Conservation (phyloP, 2,113 vertebrate species). For the Diphyllodes magnificus region DNA sequence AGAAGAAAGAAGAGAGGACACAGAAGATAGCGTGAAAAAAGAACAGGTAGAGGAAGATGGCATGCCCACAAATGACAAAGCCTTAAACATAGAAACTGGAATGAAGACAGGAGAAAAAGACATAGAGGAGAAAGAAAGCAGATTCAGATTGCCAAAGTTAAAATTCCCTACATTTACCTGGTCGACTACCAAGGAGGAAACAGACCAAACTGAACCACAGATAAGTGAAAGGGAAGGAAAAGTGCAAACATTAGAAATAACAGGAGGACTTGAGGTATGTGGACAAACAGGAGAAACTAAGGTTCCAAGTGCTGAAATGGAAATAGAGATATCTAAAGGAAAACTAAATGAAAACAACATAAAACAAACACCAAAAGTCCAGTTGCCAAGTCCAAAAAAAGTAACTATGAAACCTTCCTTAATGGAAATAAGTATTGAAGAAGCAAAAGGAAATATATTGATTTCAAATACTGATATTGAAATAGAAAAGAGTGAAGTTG, state of each 20-base stretch:
- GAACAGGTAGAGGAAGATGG: rapidly evolving
- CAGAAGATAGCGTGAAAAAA: rapidly evolving
- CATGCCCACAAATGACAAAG: rapidly evolving
- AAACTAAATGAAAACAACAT: rapidly evolving
- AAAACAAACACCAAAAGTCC: rapidly evolving
- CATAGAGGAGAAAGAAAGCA: rapidly evolving
- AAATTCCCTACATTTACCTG: neutral
- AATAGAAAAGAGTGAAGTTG: rapidly evolving
- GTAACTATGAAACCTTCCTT: rapidly evolving
- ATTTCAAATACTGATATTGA: rapidly evolving
- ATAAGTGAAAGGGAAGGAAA: rapidly evolving
- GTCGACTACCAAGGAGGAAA: neutral
- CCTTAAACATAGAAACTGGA: rapidly evolving
- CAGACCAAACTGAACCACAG: rapidly evolving
- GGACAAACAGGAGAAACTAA: rapidly evolving
- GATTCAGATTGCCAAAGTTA: neutral
- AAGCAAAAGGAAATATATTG: rapidly evolving
- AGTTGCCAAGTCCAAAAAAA: rapidly evolving
- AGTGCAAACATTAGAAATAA: rapidly evolving
- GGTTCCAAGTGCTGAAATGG: rapidly evolving
- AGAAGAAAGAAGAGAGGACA: rapidly evolving
- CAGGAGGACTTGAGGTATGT: rapidly evolving
- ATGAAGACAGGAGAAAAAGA: neutral
- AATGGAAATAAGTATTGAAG: rapidly evolving
- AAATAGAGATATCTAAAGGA: rapidly evolving